These are phyloP conservation scores for Salminus brasiliensis DNA, from an alignment of 2,113 vertebrate genomes.

Conservation along the genomic window DNA sequence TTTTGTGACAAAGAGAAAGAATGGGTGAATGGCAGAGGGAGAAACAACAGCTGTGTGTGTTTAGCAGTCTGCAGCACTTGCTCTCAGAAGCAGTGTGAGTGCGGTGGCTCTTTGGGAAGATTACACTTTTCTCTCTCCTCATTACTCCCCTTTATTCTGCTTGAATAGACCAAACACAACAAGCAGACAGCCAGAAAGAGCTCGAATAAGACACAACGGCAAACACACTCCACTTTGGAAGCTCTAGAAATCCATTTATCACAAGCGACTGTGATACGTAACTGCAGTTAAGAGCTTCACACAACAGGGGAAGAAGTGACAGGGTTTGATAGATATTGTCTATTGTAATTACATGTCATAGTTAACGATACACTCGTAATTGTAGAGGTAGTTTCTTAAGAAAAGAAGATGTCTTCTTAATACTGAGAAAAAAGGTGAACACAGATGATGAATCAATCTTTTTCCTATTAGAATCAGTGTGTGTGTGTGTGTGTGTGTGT, in stretches of 20 bases:
- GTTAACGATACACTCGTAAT: not conserved
- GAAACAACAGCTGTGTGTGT: conserved; percentile 42
- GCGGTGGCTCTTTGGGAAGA: conserved; percentile 37
- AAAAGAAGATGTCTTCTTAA: not conserved
- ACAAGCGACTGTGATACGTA: conserved; percentile 11
- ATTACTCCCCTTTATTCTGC: conserved; percentile 50
- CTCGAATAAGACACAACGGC: conserved; percentile 22
- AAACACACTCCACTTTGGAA: conserved; percentile 34
- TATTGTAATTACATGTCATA: not conserved
- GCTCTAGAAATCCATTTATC: conserved; percentile 22
- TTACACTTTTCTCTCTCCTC: conserved; percentile 49
- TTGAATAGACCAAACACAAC: conserved; percentile 49
- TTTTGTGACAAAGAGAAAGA: conserved; percentile 18
- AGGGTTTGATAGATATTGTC: not conserved
- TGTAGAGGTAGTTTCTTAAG: not conserved
- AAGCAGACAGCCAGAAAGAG: conserved; percentile 43
- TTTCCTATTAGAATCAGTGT: not conserved
- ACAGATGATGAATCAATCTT: not conserved
- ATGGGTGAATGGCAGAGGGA: conserved; percentile 15
- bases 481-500: not conserved
- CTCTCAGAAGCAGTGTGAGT: conserved; percentile 33
- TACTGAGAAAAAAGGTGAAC: not conserved
- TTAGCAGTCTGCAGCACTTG: conserved; percentile 31
- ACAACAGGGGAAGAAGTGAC: conserved; percentile 21
- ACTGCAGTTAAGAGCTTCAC: conserved; percentile 24